phyloP scores from a whole-genome alignment of 2,797 vertebrate genomes.

The Setipinna tenuifilis region DNA sequence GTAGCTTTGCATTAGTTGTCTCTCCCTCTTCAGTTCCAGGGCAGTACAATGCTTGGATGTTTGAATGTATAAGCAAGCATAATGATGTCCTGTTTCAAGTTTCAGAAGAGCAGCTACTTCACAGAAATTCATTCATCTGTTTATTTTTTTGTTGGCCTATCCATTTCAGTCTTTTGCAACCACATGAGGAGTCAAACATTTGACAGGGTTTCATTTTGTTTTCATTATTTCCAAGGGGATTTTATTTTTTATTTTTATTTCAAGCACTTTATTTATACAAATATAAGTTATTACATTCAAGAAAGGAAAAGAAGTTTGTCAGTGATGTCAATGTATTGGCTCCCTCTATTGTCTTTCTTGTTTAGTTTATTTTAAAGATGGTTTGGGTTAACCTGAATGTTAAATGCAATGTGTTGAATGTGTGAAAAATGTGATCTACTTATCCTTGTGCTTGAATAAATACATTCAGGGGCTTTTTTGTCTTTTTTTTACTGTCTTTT shows the following conservation, averaged over 20 bases:
- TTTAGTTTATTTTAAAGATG: slow-evolving; percentile 32
- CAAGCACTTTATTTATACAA: slow-evolving; percentile 61
- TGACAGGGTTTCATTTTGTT: background rate
- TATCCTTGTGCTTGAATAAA: slow-evolving; percentile 60
- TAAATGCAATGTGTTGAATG: slow-evolving; percentile 45
- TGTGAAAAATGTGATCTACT: slow-evolving; percentile 43
- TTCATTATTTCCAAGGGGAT: slow-evolving; percentile 24
- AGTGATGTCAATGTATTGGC: slow-evolving; percentile 34
- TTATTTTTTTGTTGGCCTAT: slow-evolving; percentile 22
- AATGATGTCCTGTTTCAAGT: background rate
- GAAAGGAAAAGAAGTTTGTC: slow-evolving; percentile 33
- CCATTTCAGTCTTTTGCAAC: slow-evolving; percentile 30
- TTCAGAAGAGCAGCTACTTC: background rate
- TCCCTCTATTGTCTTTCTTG: slow-evolving; percentile 29
- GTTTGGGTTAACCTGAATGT: slow-evolving; percentile 30
- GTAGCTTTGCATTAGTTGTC: background rate
- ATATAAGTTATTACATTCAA: slow-evolving; percentile 50
- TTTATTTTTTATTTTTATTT: slow-evolving; percentile 35
- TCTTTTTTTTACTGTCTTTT: slow-evolving; percentile 15
- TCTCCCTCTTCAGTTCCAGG: background rate
- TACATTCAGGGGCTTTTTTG: slow-evolving; percentile 38
- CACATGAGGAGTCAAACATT: background rate
- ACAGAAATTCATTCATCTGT: background rate
- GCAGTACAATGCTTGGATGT: background rate
- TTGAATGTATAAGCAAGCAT: background rate